phyloP scores from a whole-genome alignment of 2,888 invertebrate species.

The Hermaeophaga mercurialis region DNA sequence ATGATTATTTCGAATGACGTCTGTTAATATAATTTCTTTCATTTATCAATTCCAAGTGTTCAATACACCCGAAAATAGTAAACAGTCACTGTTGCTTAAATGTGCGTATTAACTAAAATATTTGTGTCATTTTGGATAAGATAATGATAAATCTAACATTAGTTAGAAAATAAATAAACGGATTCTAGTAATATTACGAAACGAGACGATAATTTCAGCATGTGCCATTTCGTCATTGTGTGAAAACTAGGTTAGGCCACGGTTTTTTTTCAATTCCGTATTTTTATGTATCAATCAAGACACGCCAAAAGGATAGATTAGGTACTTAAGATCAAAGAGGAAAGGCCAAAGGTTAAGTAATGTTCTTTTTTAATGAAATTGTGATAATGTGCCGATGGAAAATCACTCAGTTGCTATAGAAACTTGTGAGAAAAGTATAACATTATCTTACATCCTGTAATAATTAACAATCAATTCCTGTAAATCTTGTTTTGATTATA shows the following conservation, averaged over 20 bases:
- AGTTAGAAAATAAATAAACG: background rate
- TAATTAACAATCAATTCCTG: too few relatives aligned
- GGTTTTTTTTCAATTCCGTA: background rate
- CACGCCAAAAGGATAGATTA: too few relatives aligned
- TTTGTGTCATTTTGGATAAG: background rate
- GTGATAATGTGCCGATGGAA: too few relatives aligned
- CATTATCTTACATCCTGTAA: too few relatives aligned
- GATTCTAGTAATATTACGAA: background rate
- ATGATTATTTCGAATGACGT: too few relatives aligned
- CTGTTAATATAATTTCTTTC: too few relatives aligned
- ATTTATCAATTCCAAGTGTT: too few relatives aligned
- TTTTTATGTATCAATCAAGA: background rate
- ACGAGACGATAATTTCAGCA: constrained; percentile 5
- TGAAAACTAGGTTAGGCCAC: constrained; percentile 1
- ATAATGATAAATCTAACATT: background rate
- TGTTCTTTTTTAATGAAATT: background rate
- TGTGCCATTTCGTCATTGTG: constrained; percentile 2
- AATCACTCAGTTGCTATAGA: too few relatives aligned
- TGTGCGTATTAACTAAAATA: background rate
- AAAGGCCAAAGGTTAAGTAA: background rate
- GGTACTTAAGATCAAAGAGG: background rate
- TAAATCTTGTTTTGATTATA: too few relatives aligned
- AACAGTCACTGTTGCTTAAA: background rate
- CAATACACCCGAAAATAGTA: too few relatives aligned
- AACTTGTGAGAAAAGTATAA: too few relatives aligned